Percentiles rank a stretch among this genome's conserved stretches.
Conservation (phyloP, 2,797 vertebrate species). For the Diglossa cyanea region DNA sequence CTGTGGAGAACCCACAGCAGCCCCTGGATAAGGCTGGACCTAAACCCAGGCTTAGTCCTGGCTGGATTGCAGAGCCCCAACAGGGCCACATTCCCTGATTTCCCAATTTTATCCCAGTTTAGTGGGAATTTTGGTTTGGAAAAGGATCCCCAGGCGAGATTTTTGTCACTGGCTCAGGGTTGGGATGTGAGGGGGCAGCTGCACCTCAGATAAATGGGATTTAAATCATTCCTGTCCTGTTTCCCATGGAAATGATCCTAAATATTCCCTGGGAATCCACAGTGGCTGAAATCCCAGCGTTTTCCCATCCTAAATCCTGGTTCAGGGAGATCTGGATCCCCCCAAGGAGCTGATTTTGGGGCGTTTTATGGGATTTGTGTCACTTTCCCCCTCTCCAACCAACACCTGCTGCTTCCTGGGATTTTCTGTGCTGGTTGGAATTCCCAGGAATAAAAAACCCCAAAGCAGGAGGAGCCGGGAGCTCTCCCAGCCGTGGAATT, state of each 20-base stretch:
- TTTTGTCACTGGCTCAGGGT: background rate
- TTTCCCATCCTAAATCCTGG: fast-evolving
- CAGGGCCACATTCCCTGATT: fast-evolving
- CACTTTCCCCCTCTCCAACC: fast-evolving
- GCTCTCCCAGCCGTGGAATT: background rate
- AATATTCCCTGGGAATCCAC: background rate
- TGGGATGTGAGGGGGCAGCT: background rate
- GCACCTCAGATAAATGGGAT: background rate
- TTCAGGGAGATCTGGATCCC: fast-evolving
- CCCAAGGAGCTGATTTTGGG: background rate
- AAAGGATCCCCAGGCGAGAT: background rate
- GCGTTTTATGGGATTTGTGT: background rate
- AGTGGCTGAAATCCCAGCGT: fast-evolving
- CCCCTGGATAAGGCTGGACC: background rate
- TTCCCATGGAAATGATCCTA: fast-evolving
- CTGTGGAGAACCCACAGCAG: background rate
- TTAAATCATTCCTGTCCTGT: fast-evolving
- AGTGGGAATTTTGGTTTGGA: background rate
- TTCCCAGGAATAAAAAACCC: background rate
- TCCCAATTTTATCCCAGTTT: fast-evolving
- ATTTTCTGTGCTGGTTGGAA: background rate
- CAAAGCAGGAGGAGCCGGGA: too few relatives aligned
- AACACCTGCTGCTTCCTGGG: background rate
- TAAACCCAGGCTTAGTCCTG: background rate
- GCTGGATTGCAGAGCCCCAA: fast-evolving